Conservation (phyloP, 1,140 invertebrate species). For the Zaprionus africanus region DNA sequence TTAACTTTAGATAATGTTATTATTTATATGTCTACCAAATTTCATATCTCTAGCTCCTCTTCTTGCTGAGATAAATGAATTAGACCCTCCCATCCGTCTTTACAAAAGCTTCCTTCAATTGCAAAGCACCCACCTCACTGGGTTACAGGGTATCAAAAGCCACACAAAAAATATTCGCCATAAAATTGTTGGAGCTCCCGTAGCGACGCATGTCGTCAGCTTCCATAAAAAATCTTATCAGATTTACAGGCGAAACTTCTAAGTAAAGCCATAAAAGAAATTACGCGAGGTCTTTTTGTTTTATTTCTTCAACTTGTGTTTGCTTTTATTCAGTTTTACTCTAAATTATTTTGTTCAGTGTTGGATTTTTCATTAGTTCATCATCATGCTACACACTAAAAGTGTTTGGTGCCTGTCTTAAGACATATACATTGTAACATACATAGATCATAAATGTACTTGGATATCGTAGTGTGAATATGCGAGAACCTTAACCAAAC, state of each 20-base stretch:
- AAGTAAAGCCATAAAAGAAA: conserved; percentile 76
- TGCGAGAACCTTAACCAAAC: neutral
- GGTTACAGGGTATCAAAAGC: conserved; percentile 31
- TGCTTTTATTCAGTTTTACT: conserved; percentile 39
- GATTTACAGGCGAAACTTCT: conserved; percentile 68
- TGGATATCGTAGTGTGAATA: conserved; percentile 23
- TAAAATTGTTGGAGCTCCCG: conserved; percentile 73
- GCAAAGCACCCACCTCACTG: neutral
- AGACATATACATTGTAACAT: neutral
- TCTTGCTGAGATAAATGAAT: neutral
- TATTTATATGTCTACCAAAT: neutral
- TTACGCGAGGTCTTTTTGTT: conserved; percentile 35
- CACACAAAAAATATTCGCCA: conserved; percentile 81
- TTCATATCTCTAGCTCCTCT: neutral
- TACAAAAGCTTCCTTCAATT: neutral
- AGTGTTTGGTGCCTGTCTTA: conserved; percentile 69
- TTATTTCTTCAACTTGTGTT: conserved; percentile 49
- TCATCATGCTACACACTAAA: conserved; percentile 70
- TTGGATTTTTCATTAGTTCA: conserved; percentile 11
- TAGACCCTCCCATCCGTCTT: neutral
- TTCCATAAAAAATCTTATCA: conserved; percentile 79
- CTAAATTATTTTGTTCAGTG: conserved; percentile 57
- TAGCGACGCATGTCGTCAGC: conserved; percentile 66
- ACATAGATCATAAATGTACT: conserved; percentile 53
- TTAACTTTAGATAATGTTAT: neutral